Conservation (phyloP, 1,140 invertebrate genomes). For the Parapsyche elsis region DNA sequence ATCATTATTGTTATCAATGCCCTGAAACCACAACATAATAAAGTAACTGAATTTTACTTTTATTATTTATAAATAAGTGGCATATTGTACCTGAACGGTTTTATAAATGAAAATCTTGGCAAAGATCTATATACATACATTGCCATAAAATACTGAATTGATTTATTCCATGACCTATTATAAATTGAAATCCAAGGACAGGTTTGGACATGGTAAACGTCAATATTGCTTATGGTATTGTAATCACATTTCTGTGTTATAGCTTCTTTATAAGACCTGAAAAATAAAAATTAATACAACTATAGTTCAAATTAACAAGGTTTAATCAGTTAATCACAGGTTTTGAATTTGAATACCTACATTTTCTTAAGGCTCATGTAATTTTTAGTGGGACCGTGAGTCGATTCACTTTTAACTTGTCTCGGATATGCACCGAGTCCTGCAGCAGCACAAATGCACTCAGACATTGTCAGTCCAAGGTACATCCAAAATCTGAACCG, state of each 20-base stretch:
- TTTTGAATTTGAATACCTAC: neutral
- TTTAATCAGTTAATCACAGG: too few relatives aligned
- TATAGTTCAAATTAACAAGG: too few relatives aligned
- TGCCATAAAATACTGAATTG: slow-evolving; percentile 40
- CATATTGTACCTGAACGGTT: slow-evolving; percentile 17
- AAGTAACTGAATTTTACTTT: neutral
- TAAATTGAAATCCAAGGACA: neutral
- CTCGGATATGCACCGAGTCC: slow-evolving; percentile 46
- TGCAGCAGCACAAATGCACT: slow-evolving; percentile 46
- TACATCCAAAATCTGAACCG: slow-evolving; percentile 44
- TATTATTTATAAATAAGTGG: neutral
- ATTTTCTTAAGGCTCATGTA: slow-evolving; percentile 2
- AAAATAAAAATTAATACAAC: too few relatives aligned
- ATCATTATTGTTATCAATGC: neutral
- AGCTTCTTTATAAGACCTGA: slow-evolving; percentile 46
- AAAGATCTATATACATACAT: slow-evolving; percentile 21
- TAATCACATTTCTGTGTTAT: slow-evolving; percentile 37
- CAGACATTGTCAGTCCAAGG: slow-evolving; percentile 33
- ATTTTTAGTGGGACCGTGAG: slow-evolving; percentile 43
- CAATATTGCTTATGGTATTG: slow-evolving; percentile 41
- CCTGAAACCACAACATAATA: slow-evolving; percentile 16
- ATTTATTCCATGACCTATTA: slow-evolving; percentile 33
- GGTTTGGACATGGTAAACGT: slow-evolving; percentile 13
- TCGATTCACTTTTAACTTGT: slow-evolving; percentile 21
- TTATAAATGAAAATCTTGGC: neutral